These are phyloP conservation scores for Hypolimnas misippus DNA, from an alignment of 2,888 invertebrate genomes.

Conservation along the genomic window DNA sequence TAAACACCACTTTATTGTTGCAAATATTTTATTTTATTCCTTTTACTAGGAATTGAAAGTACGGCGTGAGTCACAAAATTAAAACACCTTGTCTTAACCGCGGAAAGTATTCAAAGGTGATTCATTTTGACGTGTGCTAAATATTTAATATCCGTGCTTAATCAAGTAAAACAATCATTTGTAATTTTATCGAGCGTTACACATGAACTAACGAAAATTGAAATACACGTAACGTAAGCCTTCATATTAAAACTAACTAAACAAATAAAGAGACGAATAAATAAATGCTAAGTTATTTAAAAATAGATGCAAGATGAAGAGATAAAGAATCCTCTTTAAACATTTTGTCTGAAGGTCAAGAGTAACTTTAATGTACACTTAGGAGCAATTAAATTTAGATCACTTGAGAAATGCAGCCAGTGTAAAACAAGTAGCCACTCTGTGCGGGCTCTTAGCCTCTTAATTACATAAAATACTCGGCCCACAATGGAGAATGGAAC, in stretches of 20 bases:
- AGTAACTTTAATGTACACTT: conserved; percentile 4
- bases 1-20: no score
- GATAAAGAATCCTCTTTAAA: conserved; percentile 20
- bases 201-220: not conserved
- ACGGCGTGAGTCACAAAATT: conserved; percentile 34
- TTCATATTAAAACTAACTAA: conserved; percentile 3
- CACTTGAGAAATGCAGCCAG: conserved; percentile 19
- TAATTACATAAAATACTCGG: conserved; percentile 47
- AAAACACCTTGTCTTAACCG: conserved; percentile 29
- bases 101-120: conserved; percentile 33
- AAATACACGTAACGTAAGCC: not conserved
- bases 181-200: not conserved
- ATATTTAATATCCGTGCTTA: not conserved
- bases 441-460: conserved; percentile 47
- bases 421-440: conserved; percentile 20
- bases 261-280: conserved; percentile 1
- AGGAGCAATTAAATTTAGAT: conserved; percentile 33
- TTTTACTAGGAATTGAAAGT: conserved; percentile 31
- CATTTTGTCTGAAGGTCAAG: conserved; percentile 44
- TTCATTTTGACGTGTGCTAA: conserved; percentile 25
- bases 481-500: conserved; percentile 63
- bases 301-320: not conserved
- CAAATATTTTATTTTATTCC: not conserved
- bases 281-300: not conserved
- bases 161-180: not conserved